Base-by-base conservation (phyloP, 1,140 invertebrate species). In the Drosophila ohnishii region DNA sequence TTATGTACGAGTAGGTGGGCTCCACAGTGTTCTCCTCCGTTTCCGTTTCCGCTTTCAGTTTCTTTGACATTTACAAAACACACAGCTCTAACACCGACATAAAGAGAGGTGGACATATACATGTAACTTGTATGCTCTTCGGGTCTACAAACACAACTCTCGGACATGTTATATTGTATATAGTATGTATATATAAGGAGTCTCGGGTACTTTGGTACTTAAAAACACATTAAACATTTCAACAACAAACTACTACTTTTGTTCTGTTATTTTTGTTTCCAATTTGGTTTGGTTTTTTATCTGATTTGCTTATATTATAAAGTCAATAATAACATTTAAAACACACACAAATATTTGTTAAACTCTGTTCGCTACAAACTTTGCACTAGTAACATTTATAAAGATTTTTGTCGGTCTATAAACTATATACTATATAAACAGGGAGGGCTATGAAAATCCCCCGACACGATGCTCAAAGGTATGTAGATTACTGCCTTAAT, bases 241-340 rank as follows among this genome's bases (percentile, higher is more conserved):
- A 87, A 87, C 83, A 87, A 87, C 80, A 88, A 88, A 75, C 84
- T 87, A 87, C 85, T 78, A 50, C 32, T 59, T 69, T 75, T 40
- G 50, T 67, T 69, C 28, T 60, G 40, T 44, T 61, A 53, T 63
- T 25, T 25, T 30, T 47, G 55, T 63, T 60, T 82, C 47, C n/a
- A 62, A 76, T 56, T 59, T 35, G 62, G 62, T 40, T 69, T 47
- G 63, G 40, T 75, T 79, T 50, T 47, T 59, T 45, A 62, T 75
- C 34, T 40, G 72, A 77, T 62, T 78, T 69, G 61, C 60, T 53
- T 69, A 91, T 75, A 91, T 80, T 76, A 88, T 91, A 90, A 92
- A 84, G 85, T 91, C 60, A 73, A 80, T 90, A 90, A 87, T 90
- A 90, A 87, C 88, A 90, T 90, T 90, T 80, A 86, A 90, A 86